Evolutionary conservation across 92 coral and sea anemone genomes (phyloP), one percentile per base, ranked within the genome.

Genomic region (Epizoanthus ramosus): DNA sequence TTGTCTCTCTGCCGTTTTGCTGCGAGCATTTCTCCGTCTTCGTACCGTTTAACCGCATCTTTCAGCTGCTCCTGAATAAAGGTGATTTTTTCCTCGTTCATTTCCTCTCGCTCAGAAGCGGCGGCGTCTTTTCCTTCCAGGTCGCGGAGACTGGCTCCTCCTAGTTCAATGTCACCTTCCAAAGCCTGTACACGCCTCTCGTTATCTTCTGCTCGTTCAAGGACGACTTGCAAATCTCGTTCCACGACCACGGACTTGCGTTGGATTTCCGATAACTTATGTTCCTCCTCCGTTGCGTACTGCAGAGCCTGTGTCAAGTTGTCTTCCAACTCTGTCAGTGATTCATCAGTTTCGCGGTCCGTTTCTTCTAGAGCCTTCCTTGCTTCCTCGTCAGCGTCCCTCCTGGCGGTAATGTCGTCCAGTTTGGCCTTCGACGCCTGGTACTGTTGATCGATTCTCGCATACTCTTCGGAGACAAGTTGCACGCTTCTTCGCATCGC

Each of bases 31-130:
- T 86, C 89, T 41, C 57, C 64, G 33, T 70, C 63, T 70, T 86
- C 89, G 17, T 45, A 54, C 24, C 73, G 52, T 16, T 74, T 57
- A 54, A 21, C 7, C 14, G 65, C 16, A 22, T 86, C 65, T 3
- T 74, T 79, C 8, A 86, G 47, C 52, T 80, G 82, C 18, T 61
- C 57, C 80, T 86, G 85, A 1, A 86, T 63, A 13, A 86, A 86
- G 21, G 53, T 64, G n/a, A 73, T 79, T 59, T 86, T 80, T 17
- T 72, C 89, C 64, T 80, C 85, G 74, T 33, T 80, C 22, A 63
- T 39, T 25, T 80, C 85, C 57, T 86, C 89, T 54, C 86, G 75
- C 18, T 86, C 89, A 19, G 89, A 86, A 1, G 89, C 89, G 7
- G 13, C 58, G 17, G 75, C 66, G 65, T 86, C 89, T 4, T 80